A percentile compares a stretch with the other conserved stretches of the same genome.
Conservation (phyloP, 1,140 invertebrate genomes). For the Rhizoglyphus robini region DNA sequence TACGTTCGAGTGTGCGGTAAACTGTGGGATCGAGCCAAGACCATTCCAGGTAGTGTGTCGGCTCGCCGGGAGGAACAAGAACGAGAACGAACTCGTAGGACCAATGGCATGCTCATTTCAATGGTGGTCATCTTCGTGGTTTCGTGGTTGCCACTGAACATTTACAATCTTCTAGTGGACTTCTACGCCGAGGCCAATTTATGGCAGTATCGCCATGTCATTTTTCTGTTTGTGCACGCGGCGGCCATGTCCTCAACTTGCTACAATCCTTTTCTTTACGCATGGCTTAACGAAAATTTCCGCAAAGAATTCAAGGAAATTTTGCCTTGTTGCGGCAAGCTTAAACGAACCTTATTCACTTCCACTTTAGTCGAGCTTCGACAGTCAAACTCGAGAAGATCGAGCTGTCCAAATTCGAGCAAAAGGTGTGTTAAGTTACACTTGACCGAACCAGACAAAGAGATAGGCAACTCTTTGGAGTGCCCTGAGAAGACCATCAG, state of each 20-base stretch:
- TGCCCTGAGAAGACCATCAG: no score
- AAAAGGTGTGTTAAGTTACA: neutral
- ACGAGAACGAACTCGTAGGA: constrained; percentile 65
- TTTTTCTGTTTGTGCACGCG: constrained; percentile 41
- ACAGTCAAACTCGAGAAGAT: neutral
- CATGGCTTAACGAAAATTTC: constrained; percentile 50
- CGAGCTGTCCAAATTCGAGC: neutral
- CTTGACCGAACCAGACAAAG: no score
- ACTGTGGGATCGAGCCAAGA: constrained; percentile 57
- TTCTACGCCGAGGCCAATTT: constrained; percentile 50
- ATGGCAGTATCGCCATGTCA: constrained; percentile 25
- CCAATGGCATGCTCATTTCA: constrained; percentile 80
- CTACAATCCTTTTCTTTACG: constrained; percentile 43
- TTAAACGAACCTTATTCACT: neutral
- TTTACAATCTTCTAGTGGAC: constrained; percentile 73
- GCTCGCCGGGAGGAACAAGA: constrained; percentile 38
- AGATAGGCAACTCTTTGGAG: no score
- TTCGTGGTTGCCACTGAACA: constrained; percentile 89
- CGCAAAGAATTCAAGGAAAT: constrained; percentile 42
- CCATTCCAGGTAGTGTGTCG: constrained; percentile 63
- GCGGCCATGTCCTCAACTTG: constrained; percentile 47
- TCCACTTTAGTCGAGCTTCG: neutral
- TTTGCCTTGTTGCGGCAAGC: constrained; percentile 30
- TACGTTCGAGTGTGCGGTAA: constrained; percentile 80
- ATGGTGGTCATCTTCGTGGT: constrained; percentile 91